Percentiles rank a stretch among this genome's conserved stretches.
Evolutionary conservation across 2,797 vertebrate genomes (phyloP).

Genomic region (Muscicapa comitata): DNA sequence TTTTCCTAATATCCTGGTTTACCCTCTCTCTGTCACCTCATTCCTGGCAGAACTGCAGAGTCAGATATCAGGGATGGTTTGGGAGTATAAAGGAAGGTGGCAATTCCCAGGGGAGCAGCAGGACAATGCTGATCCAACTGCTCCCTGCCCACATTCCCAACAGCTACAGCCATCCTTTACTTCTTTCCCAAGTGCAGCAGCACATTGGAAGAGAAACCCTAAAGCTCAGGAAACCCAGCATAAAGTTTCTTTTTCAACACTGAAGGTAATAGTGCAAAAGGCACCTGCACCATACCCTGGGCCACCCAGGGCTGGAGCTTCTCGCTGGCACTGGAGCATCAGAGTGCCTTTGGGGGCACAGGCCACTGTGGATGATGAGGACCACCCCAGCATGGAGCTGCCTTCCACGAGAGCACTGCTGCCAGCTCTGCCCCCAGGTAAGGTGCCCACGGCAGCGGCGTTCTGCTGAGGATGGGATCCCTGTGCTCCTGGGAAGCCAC

Average conservation of each 20-base stretch:
- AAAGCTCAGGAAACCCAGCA: not conserved
- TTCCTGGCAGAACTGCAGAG: not conserved
- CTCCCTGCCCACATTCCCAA: not conserved
- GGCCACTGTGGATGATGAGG: rapidly evolving
- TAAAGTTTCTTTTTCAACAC: not conserved
- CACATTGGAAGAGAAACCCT: not conserved
- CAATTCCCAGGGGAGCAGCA: not conserved
- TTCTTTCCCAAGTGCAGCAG: not conserved
- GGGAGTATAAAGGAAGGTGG: not conserved
- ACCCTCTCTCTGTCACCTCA: not conserved
- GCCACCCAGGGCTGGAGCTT: not conserved
- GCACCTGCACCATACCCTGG: not conserved
- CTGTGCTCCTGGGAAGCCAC: not conserved
- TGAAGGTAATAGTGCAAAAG: not conserved
- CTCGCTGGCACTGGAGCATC: not conserved
- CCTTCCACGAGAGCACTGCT: rapidly evolving
- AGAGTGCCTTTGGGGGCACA: rapidly evolving
- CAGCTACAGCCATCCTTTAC: not conserved
- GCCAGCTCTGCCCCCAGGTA: not conserved
- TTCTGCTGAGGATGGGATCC: not conserved
- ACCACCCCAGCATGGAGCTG: not conserved
- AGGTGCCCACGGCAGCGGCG: rapidly evolving
- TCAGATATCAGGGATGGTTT: not conserved
- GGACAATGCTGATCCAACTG: rapidly evolving
- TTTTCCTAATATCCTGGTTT: not conserved